phyloP scores from a whole-genome alignment of 2,888 invertebrate species.

The Leptogaster cylindrica region DNA sequence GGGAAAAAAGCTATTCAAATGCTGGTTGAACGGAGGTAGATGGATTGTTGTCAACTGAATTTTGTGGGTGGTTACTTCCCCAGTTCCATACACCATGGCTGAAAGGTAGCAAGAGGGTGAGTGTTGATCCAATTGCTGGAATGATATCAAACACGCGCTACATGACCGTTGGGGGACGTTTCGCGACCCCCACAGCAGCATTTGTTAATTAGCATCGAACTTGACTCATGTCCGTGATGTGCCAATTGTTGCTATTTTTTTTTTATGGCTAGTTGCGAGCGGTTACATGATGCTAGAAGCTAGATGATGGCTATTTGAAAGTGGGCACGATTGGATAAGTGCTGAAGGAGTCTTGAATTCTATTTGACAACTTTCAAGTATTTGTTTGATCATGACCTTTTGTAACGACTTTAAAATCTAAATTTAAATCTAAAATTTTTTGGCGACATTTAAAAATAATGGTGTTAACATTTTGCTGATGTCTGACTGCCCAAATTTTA shows the following conservation, averaged over 20 bases:
- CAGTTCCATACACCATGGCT: not conserved
- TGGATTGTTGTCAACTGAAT: not conserved
- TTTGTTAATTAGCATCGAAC: slow-evolving; percentile 40
- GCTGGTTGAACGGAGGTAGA: not conserved
- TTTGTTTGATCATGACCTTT: too few species aligned
- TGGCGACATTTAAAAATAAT: too few species aligned
- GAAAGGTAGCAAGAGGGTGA: not conserved
- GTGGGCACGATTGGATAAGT: slow-evolving; percentile 21
- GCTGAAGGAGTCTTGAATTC: too few species aligned
- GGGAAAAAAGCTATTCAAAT: not conserved
- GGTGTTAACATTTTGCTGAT: too few species aligned
- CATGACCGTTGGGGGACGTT: not conserved
- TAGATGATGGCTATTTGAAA: too few species aligned
- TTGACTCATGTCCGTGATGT: slow-evolving; percentile 37
- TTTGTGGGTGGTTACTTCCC: not conserved
- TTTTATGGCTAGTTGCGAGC: not conserved
- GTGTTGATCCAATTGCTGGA: not conserved
- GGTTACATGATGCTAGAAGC: not conserved
- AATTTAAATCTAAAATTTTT: too few species aligned
- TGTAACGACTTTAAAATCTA: too few species aligned
- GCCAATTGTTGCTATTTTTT: slow-evolving; percentile 23
- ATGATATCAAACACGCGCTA: slow-evolving; percentile 21
- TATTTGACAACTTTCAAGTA: too few species aligned
- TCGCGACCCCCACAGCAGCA: slow-evolving; percentile 21
- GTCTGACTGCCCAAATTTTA: too few species aligned